A percentile compares a stretch with the other conserved stretches of the same genome.
Conservation (phyloP, 2,113 vertebrate genomes). For the Neolamprologus sp. region DNA sequence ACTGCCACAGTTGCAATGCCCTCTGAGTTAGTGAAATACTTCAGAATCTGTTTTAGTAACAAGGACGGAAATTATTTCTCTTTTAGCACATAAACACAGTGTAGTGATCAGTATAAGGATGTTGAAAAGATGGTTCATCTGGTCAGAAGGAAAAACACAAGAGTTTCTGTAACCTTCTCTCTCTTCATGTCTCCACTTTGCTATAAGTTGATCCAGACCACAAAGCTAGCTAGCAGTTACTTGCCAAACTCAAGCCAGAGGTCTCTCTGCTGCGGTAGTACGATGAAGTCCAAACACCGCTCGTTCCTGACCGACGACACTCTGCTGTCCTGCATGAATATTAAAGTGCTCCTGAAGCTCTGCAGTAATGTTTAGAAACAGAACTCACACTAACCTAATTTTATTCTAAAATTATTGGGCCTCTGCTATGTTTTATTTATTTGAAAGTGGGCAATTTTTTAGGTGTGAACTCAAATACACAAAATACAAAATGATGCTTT, state of each 20-base stretch:
- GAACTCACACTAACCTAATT: not conserved
- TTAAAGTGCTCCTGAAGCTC: not conserved
- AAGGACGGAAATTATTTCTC: fast-evolving
- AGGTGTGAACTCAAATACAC: not conserved
- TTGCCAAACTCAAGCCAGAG: not conserved
- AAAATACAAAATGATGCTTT: not conserved
- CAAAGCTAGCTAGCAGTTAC: not conserved
- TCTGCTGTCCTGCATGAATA: not conserved
- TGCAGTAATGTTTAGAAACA: not conserved
- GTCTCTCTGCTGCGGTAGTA: not conserved
- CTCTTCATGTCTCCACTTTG: not conserved
- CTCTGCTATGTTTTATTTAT: not conserved
- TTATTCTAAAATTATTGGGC: not conserved
- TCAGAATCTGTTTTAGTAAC: not conserved
- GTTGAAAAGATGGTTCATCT: not conserved
- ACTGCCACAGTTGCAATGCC: not conserved
- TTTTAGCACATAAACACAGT: not conserved
- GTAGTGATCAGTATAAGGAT: not conserved
- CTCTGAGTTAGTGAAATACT: not conserved
- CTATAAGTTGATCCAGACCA: not conserved
- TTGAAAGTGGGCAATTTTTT: not conserved
- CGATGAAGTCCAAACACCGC: not conserved
- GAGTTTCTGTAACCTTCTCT: not conserved
- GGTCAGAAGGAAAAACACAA: not conserved
- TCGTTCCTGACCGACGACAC: not conserved